Base-by-base conservation (phyloP, 2,113 vertebrate genomes). In the Antechinus stuartii region DNA sequence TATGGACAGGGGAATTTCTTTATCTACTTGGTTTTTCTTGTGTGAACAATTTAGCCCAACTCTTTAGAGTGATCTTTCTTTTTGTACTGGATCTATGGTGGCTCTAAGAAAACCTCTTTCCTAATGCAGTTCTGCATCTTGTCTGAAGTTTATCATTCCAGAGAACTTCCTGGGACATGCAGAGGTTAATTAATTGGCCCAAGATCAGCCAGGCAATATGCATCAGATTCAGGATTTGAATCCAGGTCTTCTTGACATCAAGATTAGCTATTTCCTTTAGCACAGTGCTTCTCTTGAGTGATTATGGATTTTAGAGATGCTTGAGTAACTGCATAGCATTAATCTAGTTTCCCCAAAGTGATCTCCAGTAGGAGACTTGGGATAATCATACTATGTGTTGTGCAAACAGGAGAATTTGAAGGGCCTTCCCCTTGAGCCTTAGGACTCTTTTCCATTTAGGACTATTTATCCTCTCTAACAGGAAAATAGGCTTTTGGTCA, bases 361-460 rank as follows among this genome's bases (percentile, higher is more conserved):
- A 61, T 61, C 57, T 30, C 61, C 6, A 42, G 7, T 42, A 42
- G 68, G 68, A 35, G 16, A 2, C 16, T 76, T 76, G 68, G 68
- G n/a, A 27, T n/a, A n/a, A 68, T 68, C 12, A 19, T 16, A n/a
- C 11, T 35, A n/a, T 16, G 12, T n/a, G 12, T 11, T 35, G 0
- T 68, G 4, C 14, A 42, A 76, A 42, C 3, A 76, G 68, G 68
- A 76, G 68, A 76, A 76, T 76, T n/a, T 42, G 16, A n/a, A 76
- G 68, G 68, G 10, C 16, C 68, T 42, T 16, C 0, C 35, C 35
- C 42, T n/a, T 6, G n/a, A 2, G n/a, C 1, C 0, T 42, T n/a
- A 22, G 12, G 68, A 76, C 68, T 42, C 35, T 76, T 6, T 76
- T n/a, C 16, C 14, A 22, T 76, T n/a, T 22, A 22, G 35, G 0